Conservation (phyloP, 2,797 vertebrate species). For the Cyprinodon diabolis region DNA sequence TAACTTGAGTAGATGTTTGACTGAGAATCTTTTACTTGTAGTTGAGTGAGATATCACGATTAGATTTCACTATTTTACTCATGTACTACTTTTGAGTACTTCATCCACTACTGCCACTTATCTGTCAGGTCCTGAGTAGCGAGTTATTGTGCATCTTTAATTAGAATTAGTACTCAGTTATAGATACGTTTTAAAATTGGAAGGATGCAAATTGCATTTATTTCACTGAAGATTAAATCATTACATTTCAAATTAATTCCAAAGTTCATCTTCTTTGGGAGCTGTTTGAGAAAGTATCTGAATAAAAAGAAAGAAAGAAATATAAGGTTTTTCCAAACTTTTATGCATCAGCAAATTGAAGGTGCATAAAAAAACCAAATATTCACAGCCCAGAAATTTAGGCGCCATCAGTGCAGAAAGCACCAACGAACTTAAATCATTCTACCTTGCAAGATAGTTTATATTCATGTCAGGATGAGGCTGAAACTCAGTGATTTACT, state of each 20-base stretch:
- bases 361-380: slow-evolving; percentile 2
- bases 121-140: background rate
- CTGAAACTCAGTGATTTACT: slow-evolving; percentile 42
- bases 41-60: no score
- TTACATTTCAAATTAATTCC: background rate
- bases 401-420: slow-evolving; percentile 17
- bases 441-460: slow-evolving; percentile 38
- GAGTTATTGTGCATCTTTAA: background rate
- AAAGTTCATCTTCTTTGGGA: background rate
- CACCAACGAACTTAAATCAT: slow-evolving; percentile 24
- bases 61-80: no score
- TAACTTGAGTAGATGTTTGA: no score
- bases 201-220: background rate
- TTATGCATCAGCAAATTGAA: background rate
- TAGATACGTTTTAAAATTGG: background rate
- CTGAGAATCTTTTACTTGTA: no score
- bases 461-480: slow-evolving; percentile 39
- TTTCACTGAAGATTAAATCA: background rate
- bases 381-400: slow-evolving; percentile 13
- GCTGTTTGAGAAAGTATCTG: background rate
- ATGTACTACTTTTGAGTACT: no score
- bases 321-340: background rate
- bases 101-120: no score
- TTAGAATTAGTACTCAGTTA: background rate
- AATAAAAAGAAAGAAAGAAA: background rate